Evolutionary conservation across 2,888 invertebrate species (phyloP).

Genomic region (Pterostichus niger): DNA sequence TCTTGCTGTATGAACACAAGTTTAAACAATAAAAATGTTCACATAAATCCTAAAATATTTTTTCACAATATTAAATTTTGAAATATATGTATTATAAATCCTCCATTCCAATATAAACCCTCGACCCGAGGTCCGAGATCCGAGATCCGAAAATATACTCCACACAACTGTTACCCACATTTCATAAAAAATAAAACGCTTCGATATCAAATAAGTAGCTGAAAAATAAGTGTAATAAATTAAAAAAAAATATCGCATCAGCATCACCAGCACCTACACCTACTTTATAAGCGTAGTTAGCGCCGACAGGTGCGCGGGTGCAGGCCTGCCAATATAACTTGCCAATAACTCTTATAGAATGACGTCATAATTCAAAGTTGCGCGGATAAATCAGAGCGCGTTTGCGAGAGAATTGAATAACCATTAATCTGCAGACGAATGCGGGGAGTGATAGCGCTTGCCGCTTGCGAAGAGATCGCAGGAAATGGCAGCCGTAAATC

Average conservation of each 20-base stretch:
- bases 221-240: slow-evolving; percentile 51
- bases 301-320: slow-evolving; percentile 54
- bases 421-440: slow-evolving; percentile 63
- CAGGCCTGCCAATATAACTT: slow-evolving; percentile 53
- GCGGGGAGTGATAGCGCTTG: slow-evolving; percentile 41
- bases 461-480: slow-evolving; percentile 55
- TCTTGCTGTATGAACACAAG: too few relatives aligned
- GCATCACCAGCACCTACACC: neutral
- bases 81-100: slow-evolving; percentile 29
- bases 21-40: too few relatives aligned
- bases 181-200: slow-evolving; percentile 38
- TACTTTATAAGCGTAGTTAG: slow-evolving; percentile 22
- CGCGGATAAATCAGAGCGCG: slow-evolving; percentile 62
- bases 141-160: slow-evolving; percentile 1
- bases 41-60: slow-evolving; percentile 7
- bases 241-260: slow-evolving; percentile 36
- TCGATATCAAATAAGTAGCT: slow-evolving; percentile 22
- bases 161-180: slow-evolving; percentile 20
- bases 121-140: neutral
- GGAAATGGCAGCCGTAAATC: slow-evolving; percentile 73
- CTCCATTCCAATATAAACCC: slow-evolving; percentile 37
- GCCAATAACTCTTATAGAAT: slow-evolving; percentile 64
- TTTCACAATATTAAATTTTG: slow-evolving; percentile 27
- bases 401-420: slow-evolving; percentile 65
- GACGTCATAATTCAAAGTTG: slow-evolving; percentile 64